Percentiles rank a stretch among this genome's conserved stretches.
Conservation (phyloP, 2,113 vertebrate species). For the Dicrurus megarhynchus region DNA sequence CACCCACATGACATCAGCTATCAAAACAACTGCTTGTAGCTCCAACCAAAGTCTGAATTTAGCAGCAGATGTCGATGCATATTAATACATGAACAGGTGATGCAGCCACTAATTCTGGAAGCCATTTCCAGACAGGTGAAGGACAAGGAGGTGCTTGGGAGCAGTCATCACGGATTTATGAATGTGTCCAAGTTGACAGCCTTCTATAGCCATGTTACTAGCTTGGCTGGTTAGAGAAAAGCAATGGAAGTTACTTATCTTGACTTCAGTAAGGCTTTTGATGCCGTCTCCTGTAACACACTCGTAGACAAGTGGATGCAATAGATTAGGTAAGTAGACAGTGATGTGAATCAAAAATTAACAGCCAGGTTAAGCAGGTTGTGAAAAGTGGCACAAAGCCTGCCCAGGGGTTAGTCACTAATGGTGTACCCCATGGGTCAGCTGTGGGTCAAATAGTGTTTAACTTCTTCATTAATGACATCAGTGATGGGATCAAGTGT, state of each 20-base stretch:
- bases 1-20: neutral
- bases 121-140: neutral
- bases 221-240: neutral
- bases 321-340: neutral
- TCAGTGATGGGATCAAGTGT: neutral
- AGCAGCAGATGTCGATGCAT: neutral
- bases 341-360: neutral
- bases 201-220: neutral
- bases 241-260: neutral
- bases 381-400: neutral
- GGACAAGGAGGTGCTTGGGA: neutral
- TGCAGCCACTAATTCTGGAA: neutral
- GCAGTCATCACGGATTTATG: neutral
- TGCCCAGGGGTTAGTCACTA: neutral
- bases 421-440: neutral
- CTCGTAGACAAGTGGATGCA: accelerated
- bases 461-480: neutral
- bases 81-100: constrained; percentile 6
- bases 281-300: neutral
- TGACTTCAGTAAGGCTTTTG: neutral
- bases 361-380: neutral
- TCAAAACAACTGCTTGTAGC: neutral
- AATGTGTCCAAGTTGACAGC: neutral
- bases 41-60: neutral
- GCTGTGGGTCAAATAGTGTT: neutral